Percentiles rank a stretch among this genome's conserved stretches.
phyloP scores from a whole-genome alignment of 1,140 invertebrate species.

The Macrostomum lignano region DNA sequence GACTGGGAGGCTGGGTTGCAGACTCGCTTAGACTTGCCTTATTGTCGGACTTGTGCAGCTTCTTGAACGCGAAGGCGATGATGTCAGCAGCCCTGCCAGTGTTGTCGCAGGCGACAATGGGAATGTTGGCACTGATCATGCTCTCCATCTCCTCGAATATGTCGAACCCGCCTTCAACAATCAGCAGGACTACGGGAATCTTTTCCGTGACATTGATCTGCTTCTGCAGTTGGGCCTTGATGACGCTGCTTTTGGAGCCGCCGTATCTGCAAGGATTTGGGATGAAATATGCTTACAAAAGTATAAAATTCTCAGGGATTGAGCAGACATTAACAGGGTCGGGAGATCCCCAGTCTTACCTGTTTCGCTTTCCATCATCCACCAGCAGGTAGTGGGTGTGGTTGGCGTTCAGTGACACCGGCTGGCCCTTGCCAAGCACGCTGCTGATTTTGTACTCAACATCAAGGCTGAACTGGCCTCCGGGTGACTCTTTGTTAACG shows the following conservation, averaged over 20 bases:
- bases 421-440: background rate
- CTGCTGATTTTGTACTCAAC: background rate
- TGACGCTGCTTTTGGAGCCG: too few species aligned
- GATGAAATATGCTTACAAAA: too few species aligned
- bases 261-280: too few species aligned
- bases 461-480: too few species aligned
- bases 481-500: too few species aligned
- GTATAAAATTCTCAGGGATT: too few species aligned
- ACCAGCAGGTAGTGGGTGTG: slow-evolving; percentile 86
- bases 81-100: slow-evolving; percentile 76
- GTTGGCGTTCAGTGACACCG: slow-evolving; percentile 46
- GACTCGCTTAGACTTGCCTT: too few species aligned
- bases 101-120: slow-evolving; percentile 78
- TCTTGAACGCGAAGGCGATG: slow-evolving; percentile 56
- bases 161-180: slow-evolving; percentile 21
- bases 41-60: background rate
- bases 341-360: too few species aligned
- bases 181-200: slow-evolving; percentile 16
- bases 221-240: too few species aligned
- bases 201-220: too few species aligned
- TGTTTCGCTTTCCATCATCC: slow-evolving; percentile 47
- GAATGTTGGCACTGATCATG: slow-evolving; percentile 31
- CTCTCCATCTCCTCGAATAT: slow-evolving; percentile 14
- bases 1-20: too few species aligned
- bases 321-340: too few species aligned